Conservation (phyloP, 1,140 invertebrate genomes). For the Ctenoplectra terminalis region DNA sequence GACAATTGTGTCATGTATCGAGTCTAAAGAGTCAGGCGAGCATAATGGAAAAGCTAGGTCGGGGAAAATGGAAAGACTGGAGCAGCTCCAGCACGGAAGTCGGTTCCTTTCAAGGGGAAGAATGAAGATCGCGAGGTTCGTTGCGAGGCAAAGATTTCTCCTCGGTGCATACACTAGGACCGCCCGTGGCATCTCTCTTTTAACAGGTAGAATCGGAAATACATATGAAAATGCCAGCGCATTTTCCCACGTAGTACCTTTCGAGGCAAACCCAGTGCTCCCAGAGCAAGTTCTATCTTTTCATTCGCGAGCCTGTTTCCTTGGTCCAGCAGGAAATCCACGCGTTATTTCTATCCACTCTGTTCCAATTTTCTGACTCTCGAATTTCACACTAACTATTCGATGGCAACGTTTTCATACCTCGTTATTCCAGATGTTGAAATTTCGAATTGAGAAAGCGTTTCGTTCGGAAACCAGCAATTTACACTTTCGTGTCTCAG, state of each 20-base stretch:
- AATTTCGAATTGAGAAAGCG: background rate
- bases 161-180: background rate
- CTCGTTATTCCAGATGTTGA: background rate
- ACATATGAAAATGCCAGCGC: slow-evolving; percentile 28
- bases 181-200: slow-evolving; percentile 16
- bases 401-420: background rate
- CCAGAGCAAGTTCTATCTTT: background rate
- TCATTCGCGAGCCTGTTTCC: background rate
- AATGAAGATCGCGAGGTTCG: slow-evolving; percentile 11
- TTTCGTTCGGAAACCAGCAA: background rate
- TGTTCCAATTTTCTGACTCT: background rate
- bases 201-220: slow-evolving; percentile 51
- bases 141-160: slow-evolving; percentile 8
- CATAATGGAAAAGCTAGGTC: background rate
- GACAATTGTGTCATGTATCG: background rate
- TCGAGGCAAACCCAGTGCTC: slow-evolving; percentile 15
- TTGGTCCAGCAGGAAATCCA: background rate
- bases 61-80: background rate
- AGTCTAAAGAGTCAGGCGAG: background rate
- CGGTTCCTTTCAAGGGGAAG: background rate
- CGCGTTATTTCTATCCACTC: background rate
- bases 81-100: background rate
- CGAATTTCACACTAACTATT: background rate
- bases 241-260: slow-evolving; percentile 36
- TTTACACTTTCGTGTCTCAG: background rate